These are phyloP conservation scores for Cantharis lateralis DNA, from an alignment of 2,888 invertebrate genomes.

Conservation along the genomic window DNA sequence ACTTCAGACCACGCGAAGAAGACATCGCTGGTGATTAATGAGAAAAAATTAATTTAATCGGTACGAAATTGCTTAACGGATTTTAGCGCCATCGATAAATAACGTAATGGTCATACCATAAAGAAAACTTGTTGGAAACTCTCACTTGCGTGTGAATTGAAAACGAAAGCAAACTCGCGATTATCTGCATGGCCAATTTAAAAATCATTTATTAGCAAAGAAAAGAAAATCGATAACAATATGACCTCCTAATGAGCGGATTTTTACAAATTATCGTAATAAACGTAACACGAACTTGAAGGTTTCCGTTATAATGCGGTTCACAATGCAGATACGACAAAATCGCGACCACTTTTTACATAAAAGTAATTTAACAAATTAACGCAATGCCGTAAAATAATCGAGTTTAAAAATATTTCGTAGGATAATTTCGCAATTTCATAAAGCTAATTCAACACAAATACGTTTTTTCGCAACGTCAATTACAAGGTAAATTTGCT, in stretches of 20 bases:
- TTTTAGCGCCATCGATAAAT: neutral
- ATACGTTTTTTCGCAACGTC: neutral
- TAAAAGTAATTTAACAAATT: neutral
- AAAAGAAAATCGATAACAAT: slow-evolving; percentile 1
- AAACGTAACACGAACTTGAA: neutral
- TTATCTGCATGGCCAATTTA: slow-evolving; percentile 3
- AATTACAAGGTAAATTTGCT: neutral
- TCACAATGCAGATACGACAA: neutral
- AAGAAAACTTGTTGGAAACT: slow-evolving; percentile 7
- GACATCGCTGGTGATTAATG: neutral
- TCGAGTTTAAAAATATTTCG: neutral
- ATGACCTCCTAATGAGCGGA: neutral
- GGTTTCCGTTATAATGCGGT: neutral
- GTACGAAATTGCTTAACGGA: neutral
- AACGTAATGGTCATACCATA: neutral
- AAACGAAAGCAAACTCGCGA: slow-evolving; percentile 41
- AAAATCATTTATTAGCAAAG: neutral
- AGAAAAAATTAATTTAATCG: neutral
- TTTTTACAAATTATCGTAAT: neutral
- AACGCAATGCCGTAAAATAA: neutral
- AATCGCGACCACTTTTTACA: neutral
- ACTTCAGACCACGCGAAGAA: neutral
- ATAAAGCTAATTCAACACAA: neutral
- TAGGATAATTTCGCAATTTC: neutral
- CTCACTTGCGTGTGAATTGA: slow-evolving; percentile 34